Percentiles rank a stretch among this genome's conserved stretches.
Evolutionary conservation across 2,113 vertebrate species (phyloP).

Genomic region (Macrotis lagotis): DNA sequence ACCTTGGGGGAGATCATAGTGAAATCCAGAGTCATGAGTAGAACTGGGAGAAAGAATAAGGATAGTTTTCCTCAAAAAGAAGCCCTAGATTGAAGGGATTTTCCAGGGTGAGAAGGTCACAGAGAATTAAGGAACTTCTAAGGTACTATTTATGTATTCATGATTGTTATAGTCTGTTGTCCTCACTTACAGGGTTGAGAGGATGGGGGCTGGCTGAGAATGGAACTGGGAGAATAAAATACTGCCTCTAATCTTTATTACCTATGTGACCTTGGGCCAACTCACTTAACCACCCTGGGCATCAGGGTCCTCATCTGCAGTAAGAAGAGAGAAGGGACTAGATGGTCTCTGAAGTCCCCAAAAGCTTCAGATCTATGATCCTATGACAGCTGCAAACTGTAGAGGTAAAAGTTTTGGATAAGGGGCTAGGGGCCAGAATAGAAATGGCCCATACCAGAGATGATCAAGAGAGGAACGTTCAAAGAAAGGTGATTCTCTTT

Average conservation of each 20-base stretch:
- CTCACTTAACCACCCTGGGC: not conserved
- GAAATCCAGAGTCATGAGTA: not conserved
- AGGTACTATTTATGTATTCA: not conserved
- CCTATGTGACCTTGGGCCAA: not conserved
- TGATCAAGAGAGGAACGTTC: not conserved
- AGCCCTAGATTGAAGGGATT: not conserved
- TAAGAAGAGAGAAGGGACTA: not conserved
- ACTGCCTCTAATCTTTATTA: not conserved
- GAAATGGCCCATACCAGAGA: not conserved
- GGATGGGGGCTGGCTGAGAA: not conserved
- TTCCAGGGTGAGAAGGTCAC: not conserved
- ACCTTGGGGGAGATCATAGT: not conserved
- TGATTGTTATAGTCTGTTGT: not conserved
- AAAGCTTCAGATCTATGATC: not conserved
- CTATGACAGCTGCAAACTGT: not conserved
- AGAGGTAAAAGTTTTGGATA: not conserved
- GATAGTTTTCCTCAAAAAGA: not conserved
- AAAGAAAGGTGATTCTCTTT: not conserved
- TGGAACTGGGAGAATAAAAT: not conserved
- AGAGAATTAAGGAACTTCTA: not conserved
- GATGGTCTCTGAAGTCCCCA: not conserved
- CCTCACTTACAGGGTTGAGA: too few relatives aligned
- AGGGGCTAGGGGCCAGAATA: not conserved
- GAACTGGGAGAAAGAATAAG: not conserved
- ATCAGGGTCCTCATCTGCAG: not conserved